Conservation (phyloP, 1,140 invertebrate genomes). For the Ephestia elutella region DNA sequence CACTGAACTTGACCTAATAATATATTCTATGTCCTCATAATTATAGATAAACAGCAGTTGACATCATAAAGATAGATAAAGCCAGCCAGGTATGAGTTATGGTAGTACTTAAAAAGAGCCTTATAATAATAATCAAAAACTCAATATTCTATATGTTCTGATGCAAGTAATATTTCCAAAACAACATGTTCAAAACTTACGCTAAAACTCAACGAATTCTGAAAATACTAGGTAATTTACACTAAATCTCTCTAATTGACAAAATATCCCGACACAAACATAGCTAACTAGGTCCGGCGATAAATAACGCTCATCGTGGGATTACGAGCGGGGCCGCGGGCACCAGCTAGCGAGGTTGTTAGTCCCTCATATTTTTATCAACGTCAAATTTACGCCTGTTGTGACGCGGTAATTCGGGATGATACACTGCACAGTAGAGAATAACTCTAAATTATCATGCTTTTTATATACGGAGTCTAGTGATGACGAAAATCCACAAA, state of each 20-base stretch:
- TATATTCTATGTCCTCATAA: too few species aligned
- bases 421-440: neutral
- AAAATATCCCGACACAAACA: conserved; percentile 14
- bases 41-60: too few species aligned
- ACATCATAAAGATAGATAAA: too few species aligned
- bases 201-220: neutral
- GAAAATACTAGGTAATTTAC: neutral
- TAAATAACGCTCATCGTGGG: conserved; percentile 35
- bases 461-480: neutral
- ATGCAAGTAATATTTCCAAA: too few species aligned
- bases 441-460: neutral
- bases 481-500: too few species aligned
- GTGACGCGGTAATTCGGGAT: conserved; percentile 11
- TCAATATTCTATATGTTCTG: too few species aligned
- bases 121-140: too few species aligned
- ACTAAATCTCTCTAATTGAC: neutral
- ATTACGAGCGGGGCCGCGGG: conserved; percentile 29
- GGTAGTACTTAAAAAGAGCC: too few species aligned
- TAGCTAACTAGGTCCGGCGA: conserved; percentile 25
- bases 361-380: conserved; percentile 17
- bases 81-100: too few species aligned
- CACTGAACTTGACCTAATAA: too few species aligned
- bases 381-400: conserved; percentile 20
- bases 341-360: conserved; percentile 24
- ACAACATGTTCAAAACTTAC: too few species aligned